These are phyloP conservation scores for Limosa lapponica DNA, from an alignment of 2,797 vertebrate genomes.

Conservation along the genomic window DNA sequence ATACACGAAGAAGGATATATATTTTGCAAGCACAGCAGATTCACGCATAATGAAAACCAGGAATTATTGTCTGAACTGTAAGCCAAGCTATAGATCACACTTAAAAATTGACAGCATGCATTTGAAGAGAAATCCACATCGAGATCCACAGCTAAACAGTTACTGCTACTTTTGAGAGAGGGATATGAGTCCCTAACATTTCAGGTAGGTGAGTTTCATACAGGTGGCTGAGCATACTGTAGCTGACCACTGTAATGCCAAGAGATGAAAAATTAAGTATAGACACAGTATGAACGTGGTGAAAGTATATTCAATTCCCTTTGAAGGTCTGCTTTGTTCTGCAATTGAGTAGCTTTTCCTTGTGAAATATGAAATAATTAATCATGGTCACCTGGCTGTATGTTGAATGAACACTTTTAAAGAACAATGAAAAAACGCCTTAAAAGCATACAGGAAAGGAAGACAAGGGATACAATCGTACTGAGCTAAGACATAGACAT, in stretches of 20 bases:
- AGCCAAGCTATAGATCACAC: not conserved
- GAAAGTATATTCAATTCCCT: not conserved
- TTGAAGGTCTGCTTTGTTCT: not conserved
- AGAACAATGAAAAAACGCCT: not conserved
- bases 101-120: not conserved
- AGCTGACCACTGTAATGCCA: not conserved
- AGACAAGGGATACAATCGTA: not conserved
- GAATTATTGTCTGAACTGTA: not conserved
- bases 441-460: not conserved
- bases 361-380: not conserved
- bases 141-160: not conserved
- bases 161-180: not conserved
- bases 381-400: not conserved
- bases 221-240: not conserved
- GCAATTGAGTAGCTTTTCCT: not conserved
- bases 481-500: not conserved
- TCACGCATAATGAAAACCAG: not conserved
- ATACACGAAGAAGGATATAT: not conserved
- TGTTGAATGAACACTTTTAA: not conserved
- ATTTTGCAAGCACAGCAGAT: conserved; percentile 7
- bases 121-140: not conserved
- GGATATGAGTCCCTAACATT: not conserved
- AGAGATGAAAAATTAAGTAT: not conserved
- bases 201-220: not conserved
- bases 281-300: not conserved